Conservation (phyloP, 2,113 vertebrate species). For the Natator depressus region DNA sequence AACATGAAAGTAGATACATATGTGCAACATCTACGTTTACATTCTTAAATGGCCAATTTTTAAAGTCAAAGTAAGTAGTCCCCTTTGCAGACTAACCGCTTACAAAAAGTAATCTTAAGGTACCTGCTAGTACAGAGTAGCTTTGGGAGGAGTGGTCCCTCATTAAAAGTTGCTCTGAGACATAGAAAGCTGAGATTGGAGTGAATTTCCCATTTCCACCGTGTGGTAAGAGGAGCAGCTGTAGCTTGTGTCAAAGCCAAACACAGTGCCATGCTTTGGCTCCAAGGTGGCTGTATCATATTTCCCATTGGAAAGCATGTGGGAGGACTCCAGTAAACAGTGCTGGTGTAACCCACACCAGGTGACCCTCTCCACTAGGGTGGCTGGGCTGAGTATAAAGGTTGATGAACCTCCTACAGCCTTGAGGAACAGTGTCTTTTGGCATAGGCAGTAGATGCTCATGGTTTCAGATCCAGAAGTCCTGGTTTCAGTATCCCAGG, state of each 20-base stretch:
- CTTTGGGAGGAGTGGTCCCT: constrained; percentile 34
- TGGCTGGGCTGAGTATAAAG: too few species aligned
- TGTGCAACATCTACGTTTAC: constrained; percentile 10
- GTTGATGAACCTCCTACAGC: too few species aligned
- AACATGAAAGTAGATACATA: constrained; percentile 26
- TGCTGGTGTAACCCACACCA: not conserved
- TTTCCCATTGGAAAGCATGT: not conserved
- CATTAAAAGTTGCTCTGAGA: not conserved
- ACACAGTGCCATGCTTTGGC: not conserved
- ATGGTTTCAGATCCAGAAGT: not conserved
- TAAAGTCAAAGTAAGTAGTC: constrained; percentile 9
- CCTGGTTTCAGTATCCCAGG: not conserved
- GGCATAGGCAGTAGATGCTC: not conserved
- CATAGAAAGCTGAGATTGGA: constrained; percentile 4
- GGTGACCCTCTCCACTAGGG: too few species aligned
- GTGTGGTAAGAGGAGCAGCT: not conserved
- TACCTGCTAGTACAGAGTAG: constrained; percentile 14
- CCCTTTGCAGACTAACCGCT: not conserved
- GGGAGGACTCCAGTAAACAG: not conserved
- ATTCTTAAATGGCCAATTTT: not conserved
- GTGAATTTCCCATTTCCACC: not conserved
- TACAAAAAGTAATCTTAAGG: constrained; percentile 8
- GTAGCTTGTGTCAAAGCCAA: rapidly evolving
- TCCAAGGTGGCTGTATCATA: rapidly evolving
- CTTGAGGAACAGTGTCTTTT: not conserved